A percentile compares a stretch with the other conserved stretches of the same genome.
Evolutionary conservation across 2,113 vertebrate species (phyloP).

Genomic region (Bubo bubo): DNA sequence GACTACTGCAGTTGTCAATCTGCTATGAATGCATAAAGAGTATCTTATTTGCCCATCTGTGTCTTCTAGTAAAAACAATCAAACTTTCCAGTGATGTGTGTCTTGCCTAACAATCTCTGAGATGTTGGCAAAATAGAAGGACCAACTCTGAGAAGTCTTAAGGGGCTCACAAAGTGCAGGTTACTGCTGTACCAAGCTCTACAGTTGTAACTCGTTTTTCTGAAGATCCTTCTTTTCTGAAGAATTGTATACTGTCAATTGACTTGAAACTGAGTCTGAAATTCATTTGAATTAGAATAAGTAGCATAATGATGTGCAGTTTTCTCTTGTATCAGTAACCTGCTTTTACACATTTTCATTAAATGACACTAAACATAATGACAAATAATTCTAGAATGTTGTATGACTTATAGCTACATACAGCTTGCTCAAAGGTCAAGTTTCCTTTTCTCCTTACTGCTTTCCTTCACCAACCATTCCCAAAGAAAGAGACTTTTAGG

Average conservation of each 20-base stretch:
- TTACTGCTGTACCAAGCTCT: background rate
- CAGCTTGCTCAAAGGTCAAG: background rate
- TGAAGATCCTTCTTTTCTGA: background rate
- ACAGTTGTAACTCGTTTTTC: background rate
- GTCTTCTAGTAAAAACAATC: background rate
- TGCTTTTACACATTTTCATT: background rate
- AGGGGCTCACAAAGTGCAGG: background rate
- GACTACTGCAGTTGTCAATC: background rate
- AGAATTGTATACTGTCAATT: background rate
- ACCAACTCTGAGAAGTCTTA: background rate
- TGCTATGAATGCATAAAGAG: background rate
- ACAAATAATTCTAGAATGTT: background rate
- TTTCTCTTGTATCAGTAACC: background rate
- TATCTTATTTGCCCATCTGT: background rate
- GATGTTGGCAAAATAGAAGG: background rate
- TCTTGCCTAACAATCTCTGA: background rate
- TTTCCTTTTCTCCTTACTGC: background rate
- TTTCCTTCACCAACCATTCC: background rate
- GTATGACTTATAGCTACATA: background rate
- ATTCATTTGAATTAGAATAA: background rate
- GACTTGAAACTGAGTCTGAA: background rate
- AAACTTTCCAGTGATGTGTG: background rate
- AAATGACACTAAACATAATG: background rate
- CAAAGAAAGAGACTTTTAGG: background rate
- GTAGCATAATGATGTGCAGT: background rate